phyloP scores from a whole-genome alignment of 2,888 invertebrate species.

The Epirrhoe tristata region DNA sequence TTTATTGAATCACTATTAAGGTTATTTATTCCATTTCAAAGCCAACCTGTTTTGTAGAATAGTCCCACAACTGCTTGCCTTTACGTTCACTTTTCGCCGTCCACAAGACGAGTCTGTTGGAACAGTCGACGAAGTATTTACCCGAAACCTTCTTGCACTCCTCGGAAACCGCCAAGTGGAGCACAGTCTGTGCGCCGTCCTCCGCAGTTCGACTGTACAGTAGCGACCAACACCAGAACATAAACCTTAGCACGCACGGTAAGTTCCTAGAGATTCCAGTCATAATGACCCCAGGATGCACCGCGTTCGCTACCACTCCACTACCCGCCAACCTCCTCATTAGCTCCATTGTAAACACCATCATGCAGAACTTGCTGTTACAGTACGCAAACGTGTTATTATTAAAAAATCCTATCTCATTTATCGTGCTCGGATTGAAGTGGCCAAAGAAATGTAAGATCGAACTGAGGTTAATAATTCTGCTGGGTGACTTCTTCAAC shows the following conservation, averaged over 20 bases:
- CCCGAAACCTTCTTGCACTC: constrained; percentile 87
- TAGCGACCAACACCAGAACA: constrained; percentile 37
- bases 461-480: constrained; percentile 80
- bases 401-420: constrained; percentile 29
- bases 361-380: constrained; percentile 84
- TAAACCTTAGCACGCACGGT: constrained; percentile 5
- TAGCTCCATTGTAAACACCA: constrained; percentile 88
- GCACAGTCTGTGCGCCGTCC: constrained; percentile 90
- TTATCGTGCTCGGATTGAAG: constrained; percentile 47
- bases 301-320: constrained; percentile 62
- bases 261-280: constrained; percentile 16
- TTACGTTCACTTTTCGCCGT: constrained; percentile 9
- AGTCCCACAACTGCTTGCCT: constrained; percentile 34
- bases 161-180: constrained; percentile 88
- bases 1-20: too few relatives aligned
- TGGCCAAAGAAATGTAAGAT: constrained; percentile 65
- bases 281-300: constrained; percentile 36
- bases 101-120: constrained; percentile 43
- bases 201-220: constrained; percentile 83
- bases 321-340: constrained; percentile 87
- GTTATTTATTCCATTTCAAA: background rate
- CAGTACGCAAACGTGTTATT: constrained; percentile 44
- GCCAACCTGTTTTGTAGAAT: constrained; percentile 27
- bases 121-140: constrained; percentile 87
- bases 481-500: constrained; percentile 51